Percentiles rank a stretch among this genome's conserved stretches.
Evolutionary conservation across 1,140 invertebrate species (phyloP).

Genomic region (Condylostylus longicornis): DNA sequence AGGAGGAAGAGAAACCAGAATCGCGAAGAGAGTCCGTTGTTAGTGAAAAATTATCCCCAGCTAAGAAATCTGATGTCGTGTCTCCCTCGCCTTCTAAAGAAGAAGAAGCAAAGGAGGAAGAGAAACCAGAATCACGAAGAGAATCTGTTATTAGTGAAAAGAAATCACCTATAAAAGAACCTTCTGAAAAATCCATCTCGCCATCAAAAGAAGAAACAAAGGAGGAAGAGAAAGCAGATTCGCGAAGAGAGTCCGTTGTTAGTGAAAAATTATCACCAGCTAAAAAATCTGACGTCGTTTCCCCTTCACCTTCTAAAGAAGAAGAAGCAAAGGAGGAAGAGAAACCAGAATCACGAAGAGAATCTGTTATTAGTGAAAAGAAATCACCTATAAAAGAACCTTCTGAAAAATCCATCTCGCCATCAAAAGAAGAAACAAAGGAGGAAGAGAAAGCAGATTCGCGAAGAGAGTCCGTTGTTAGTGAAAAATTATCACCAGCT

Average conservation of each 20-base stretch:
- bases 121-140: background rate
- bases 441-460: background rate
- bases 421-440: no score
- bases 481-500: background rate
- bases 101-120: no score
- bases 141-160: slow-evolving; percentile 4
- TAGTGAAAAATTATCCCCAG: background rate
- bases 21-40: background rate
- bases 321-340: slow-evolving; percentile 3
- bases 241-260: slow-evolving; percentile 9
- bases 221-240: slow-evolving; percentile 1
- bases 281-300: slow-evolving; percentile 6
- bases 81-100: no score
- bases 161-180: background rate
- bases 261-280: no score
- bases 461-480: background rate
- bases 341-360: background rate
- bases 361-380: no score
- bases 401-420: background rate
- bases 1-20: background rate
- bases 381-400: background rate
- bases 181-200: slow-evolving; percentile 7
- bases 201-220: slow-evolving; percentile 8
- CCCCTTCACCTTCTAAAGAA: no score
- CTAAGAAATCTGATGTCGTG: background rate